These are phyloP conservation scores for Platorchestia sp. DNA, from an alignment of 1,140 invertebrate genomes.

Conservation along the genomic window DNA sequence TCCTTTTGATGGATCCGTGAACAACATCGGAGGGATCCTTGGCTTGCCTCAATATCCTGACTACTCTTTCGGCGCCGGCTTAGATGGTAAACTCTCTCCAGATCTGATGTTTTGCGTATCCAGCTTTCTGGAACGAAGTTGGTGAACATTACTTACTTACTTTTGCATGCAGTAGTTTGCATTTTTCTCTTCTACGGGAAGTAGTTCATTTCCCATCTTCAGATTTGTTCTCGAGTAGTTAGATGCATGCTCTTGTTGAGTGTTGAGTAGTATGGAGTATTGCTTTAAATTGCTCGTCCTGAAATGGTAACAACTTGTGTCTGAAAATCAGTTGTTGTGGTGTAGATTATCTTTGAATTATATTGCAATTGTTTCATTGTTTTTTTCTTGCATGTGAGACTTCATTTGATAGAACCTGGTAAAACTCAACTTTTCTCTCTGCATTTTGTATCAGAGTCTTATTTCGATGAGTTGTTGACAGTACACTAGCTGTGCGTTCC, in stretches of 20 bases:
- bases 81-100: neutral
- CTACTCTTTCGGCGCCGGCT: conserved; percentile 2
- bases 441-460: neutral
- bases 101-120: neutral
- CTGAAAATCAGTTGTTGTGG: neutral
- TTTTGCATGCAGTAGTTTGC: neutral
- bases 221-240: neutral
- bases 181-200: neutral
- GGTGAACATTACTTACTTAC: neutral
- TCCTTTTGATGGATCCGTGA: neutral
- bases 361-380: neutral
- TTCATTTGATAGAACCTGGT: neutral
- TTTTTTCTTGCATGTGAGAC: neutral
- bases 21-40: neutral
- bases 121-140: neutral
- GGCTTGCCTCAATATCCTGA: conserved; percentile 28
- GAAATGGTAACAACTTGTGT: neutral
- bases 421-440: neutral
- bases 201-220: neutral
- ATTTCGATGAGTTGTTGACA: neutral
- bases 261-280: neutral
- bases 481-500: neutral
- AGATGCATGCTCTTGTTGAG: neutral
- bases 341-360: no score
- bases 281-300: neutral